Base-by-base conservation (phyloP, 2,797 vertebrate species). In the Helicolenus hilgendorfi region DNA sequence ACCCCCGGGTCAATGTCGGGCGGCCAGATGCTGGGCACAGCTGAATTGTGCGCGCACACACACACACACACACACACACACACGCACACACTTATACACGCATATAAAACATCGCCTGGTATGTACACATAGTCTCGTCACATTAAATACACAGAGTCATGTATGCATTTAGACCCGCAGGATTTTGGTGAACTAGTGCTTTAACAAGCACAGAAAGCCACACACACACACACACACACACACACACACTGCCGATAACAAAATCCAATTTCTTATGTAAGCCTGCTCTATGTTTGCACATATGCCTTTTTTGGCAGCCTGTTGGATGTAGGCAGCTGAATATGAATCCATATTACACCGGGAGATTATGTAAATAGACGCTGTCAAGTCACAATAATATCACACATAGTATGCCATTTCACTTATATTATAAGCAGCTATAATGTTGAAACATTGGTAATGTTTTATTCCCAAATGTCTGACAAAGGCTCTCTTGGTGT, bases 211-310 rank as follows among this genome's bases (percentile, higher is more conserved):
- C 5, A 76, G 5, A 72, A 41, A 76, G 11, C 15, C 27, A 75
- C 53, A 77, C 65, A 80, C 11, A 58, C 41, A 75, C 53, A 53
- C 64, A 53, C 38, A 74, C 36, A 33, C 58, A 84, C 62, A 80
- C 35, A 64, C 55, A 75, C 70, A 79, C 79, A n/a, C 31, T 36
- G 56, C 36, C 27, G 3, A 70, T 77, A 18, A 79, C 63, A 75
- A 87, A 94, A 95, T 92, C 85, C 82, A 90, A 84, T 92, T 89
- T 89, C 81, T 87, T 93, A 89, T 88, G 55, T 89, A 84, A 92
- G 83, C 65, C 78, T 73, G 77, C 35, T 86, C 84, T 75, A 7
- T 90, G 78, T 92, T 93, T 94, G 86, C 83, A 86, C 86, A 91
- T 90, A 77, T 84, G 77, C 78, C 74, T 75, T 81, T 89, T 91